A percentile compares a stretch with the other conserved stretches of the same genome.
Conservation (phyloP, 2,113 vertebrate species). For the Pongo abelii region DNA sequence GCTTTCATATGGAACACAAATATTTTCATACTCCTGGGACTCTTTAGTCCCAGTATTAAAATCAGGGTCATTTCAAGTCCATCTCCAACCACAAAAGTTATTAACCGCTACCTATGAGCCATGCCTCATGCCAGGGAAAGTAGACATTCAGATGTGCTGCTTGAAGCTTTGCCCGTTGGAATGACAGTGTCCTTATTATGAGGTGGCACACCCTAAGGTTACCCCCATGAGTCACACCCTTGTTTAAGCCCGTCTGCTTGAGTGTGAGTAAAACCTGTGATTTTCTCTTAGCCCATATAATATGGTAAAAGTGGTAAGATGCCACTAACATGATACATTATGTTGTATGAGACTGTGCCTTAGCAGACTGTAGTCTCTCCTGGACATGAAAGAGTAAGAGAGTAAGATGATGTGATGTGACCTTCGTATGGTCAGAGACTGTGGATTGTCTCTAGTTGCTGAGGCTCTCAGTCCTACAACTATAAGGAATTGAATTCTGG, state of each 20-base stretch:
- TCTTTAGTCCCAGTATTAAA: neutral
- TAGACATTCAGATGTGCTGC: neutral
- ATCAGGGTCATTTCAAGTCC: neutral
- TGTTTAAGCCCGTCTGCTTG: neutral
- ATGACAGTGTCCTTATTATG: neutral
- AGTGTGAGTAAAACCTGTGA: neutral
- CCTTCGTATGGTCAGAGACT: fast-evolving
- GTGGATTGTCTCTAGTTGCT: neutral
- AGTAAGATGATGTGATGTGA: neutral
- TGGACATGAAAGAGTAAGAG: neutral
- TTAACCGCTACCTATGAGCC: neutral
- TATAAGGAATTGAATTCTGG: neutral
- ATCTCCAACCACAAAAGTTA: neutral
- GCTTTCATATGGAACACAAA: neutral
- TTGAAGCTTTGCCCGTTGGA: neutral
- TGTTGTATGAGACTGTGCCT: neutral
- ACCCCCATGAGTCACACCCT: fast-evolving
- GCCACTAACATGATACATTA: fast-evolving
- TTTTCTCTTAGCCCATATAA: neutral
- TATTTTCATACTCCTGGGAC: neutral
- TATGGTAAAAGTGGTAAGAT: neutral
- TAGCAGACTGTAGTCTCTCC: neutral
- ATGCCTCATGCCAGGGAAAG: neutral
- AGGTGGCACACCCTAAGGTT: neutral
- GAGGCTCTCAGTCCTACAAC: neutral